These are phyloP conservation scores for Dermolepida albohirtum DNA, from an alignment of 2,888 invertebrate species.

Conservation along the genomic window DNA sequence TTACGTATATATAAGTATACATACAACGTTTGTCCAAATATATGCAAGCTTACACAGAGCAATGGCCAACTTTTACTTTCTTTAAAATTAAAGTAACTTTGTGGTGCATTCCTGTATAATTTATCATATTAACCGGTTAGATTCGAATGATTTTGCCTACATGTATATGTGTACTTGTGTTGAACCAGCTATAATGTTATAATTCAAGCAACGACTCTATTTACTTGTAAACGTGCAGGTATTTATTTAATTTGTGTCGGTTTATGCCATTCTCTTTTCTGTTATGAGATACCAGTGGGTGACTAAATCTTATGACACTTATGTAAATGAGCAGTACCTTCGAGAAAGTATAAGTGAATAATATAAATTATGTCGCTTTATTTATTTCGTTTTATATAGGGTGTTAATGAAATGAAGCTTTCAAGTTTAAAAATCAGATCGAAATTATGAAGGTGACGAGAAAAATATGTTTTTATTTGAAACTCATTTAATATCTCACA, in stretches of 20 bases:
- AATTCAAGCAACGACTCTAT: conserved; percentile 5
- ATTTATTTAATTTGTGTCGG: not conserved
- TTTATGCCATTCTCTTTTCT: conserved; percentile 16
- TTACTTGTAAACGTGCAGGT: not conserved
- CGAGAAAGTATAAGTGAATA: too few relatives aligned
- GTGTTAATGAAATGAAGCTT: too few relatives aligned
- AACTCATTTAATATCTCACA: too few relatives aligned
- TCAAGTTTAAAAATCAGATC: too few relatives aligned
- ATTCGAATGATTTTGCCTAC: not conserved
- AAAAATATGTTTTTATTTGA: too few relatives aligned
- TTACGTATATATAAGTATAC: not conserved
- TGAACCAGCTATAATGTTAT: not conserved
- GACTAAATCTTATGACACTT: too few relatives aligned
- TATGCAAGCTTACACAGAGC: not conserved
- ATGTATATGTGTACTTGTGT: not conserved
- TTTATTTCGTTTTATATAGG: too few relatives aligned
- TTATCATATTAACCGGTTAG: conserved; percentile 4
- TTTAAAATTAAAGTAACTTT: conserved; percentile 6
- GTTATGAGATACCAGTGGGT: not conserved
- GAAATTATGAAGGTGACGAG: too few relatives aligned
- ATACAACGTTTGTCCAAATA: not conserved
- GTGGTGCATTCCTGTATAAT: conserved; percentile 7
- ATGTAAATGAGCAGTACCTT: too few relatives aligned
- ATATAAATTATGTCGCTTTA: too few relatives aligned
- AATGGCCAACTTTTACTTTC: conserved; percentile 26